Evolutionary conservation across 2,888 invertebrate genomes (phyloP).

Genomic region (Penaeus monodon): DNA sequence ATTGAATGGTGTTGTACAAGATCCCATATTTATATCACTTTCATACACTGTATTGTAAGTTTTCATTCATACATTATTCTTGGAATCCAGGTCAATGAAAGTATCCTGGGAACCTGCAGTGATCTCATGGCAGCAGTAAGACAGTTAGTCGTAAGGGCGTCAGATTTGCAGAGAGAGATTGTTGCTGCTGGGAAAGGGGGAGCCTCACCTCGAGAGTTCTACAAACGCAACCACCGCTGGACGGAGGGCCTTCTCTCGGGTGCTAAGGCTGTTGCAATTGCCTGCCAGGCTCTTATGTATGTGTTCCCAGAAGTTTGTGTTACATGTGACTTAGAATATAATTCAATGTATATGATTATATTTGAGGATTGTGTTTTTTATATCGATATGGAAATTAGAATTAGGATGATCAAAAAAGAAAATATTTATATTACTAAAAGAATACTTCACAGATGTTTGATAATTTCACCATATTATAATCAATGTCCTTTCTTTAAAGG

Average conservation of each 20-base stretch:
- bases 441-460: neutral
- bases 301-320: slow-evolving; percentile 67
- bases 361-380: neutral
- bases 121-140: slow-evolving; percentile 92
- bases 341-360: neutral
- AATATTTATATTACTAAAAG: neutral
- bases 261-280: slow-evolving; percentile 96
- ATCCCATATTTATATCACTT: too few relatives aligned
- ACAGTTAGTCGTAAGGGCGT: slow-evolving; percentile 86
- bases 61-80: neutral
- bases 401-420: neutral
- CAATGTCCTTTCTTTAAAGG: neutral
- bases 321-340: neutral
- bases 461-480: neutral
- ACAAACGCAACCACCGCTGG: slow-evolving; percentile 98
- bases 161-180: slow-evolving; percentile 90
- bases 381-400: too few relatives aligned
- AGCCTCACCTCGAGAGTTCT: slow-evolving; percentile 92
- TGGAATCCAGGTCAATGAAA: slow-evolving; percentile 83
- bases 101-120: slow-evolving; percentile 96
- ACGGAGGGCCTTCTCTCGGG: slow-evolving; percentile 98
- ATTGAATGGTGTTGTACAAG: too few relatives aligned
- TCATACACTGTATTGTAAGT: too few relatives aligned
- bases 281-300: slow-evolving; percentile 93
- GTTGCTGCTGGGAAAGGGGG: slow-evolving; percentile 87